Conservation (phyloP, 2,888 invertebrate species). For the Thereva nobilitata region DNA sequence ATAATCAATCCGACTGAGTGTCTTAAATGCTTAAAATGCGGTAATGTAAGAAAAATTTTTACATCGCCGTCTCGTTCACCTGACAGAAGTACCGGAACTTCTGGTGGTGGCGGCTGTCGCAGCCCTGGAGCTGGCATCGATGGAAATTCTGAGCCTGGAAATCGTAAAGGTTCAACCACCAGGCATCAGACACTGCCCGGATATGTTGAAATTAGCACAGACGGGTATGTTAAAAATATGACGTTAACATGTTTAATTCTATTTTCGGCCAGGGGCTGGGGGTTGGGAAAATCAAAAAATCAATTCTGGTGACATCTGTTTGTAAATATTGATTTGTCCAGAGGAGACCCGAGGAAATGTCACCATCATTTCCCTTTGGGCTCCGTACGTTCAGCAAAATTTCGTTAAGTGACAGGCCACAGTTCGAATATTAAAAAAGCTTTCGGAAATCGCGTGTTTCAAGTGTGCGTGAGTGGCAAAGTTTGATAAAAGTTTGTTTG, state of each 20-base stretch:
- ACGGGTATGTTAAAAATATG: constrained; percentile 44
- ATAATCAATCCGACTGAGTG: constrained; percentile 88
- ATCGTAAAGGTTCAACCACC: constrained; percentile 33
- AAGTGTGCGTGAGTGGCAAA: no score
- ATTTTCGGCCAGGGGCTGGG: constrained; percentile 16
- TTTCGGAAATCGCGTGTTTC: no score
- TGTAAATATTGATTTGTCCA: constrained; percentile 48
- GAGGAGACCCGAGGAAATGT: constrained; percentile 38
- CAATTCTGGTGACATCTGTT: constrained; percentile 46
- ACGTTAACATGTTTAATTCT: not conserved
- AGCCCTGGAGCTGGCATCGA: constrained; percentile 21
- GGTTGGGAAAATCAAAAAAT: constrained; percentile 45
- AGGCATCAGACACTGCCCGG: constrained; percentile 45
- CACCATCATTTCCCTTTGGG: not conserved
- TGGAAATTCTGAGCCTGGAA: constrained; percentile 14
- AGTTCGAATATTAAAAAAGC: not conserved
- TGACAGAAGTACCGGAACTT: constrained; percentile 52
- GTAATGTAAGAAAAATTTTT: constrained; percentile 64
- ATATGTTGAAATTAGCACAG: constrained; percentile 48
- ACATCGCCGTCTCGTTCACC: constrained; percentile 43
- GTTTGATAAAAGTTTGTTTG: no score
- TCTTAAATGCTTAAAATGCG: constrained; percentile 82
- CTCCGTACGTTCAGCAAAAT: constrained; percentile 18
- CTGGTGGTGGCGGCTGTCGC: constrained; percentile 24
- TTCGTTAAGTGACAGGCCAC: constrained; percentile 7